Base-by-base conservation (phyloP, 1,140 invertebrate genomes). In the Megathymus violae region DNA sequence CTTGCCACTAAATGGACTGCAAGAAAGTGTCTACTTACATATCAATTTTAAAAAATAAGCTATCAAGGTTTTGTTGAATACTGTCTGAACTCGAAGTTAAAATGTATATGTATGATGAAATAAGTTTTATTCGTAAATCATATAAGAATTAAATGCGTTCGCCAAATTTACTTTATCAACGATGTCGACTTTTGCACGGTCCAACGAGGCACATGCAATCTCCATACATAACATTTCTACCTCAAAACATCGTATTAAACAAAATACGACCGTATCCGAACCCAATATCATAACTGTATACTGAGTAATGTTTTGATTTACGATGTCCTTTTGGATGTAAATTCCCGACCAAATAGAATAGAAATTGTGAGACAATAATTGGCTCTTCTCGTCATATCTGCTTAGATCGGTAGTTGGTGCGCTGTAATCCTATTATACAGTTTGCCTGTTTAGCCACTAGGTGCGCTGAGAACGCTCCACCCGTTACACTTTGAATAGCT, bases 321-420 rank as follows among this genome's bases (percentile, higher is more conserved):
- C 34, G 51, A 43, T 43, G 17, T 31, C 27, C 51, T 19, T 38
- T 9, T 1, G 9, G 27, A 31, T 54, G 22, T 19, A 54, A 43
- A 54, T 38, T 25, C 51, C 38, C 11, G n/a, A 25, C 36, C 1
- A 54, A 43, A 54, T 54, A 41, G 51, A 54, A 54, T 16, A 19
- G 51, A 38, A 43, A 56, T 56, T 56, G 51, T 43, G 38, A 56
- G 43, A 27, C 51, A 38, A 14, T 56, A 56, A 56, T 56, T 56
- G 51, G 38, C 51, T 38, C 38, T 41, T 22, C 38, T 13, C 51
- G 17, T 43, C 38, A 43, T 43, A 56, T 56, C 51, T 56, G 38
- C 51, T 56, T 56, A 56, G 51, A 56, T 27, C 19, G 38, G n/a
- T n/a, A n/a, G 19, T 17, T 38, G 38, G 19, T 56, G 51, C 41